Base-by-base conservation (phyloP, 2,888 invertebrate genomes). In the Spicauda simplicius region DNA sequence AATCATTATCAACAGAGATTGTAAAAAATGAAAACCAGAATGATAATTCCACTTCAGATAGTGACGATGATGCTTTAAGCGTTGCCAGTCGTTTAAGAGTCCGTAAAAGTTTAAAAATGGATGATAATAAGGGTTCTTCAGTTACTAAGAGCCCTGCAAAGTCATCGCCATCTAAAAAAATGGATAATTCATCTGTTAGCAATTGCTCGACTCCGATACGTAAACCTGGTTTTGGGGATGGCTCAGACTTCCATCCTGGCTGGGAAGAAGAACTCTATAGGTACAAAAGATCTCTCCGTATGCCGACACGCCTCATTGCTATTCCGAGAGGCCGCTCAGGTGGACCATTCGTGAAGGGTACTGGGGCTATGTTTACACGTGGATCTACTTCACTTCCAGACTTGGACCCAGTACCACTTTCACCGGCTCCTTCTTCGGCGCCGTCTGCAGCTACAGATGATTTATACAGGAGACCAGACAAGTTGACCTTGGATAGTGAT, bases 231-330 rank as follows among this genome's bases (percentile, higher is more conserved):
- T 95, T 95, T 79, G 96, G 96, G 4, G 95, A 95, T 81, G 96
- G 96, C 41, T 95, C 95, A 53, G 95, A 95, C 79, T 96, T 96
- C 78, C 94, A 95, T 74, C 96, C 97, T 0, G 96, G 97, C 0
- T 97, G 97, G 97, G 97, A 97, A 86, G 96, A 97, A 80, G 97
- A 97, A 79, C 94, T 97, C 18, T 97, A 96, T 78, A 95, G 95
- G 76, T 97, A 96, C 80, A 97, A 97, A 83, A 94, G 96, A 74
- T 96, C 97, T 0, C 87, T 97, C 18, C 95, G 97, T 75, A 97
- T 97, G 95, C 97, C 97, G 1, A 94, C 96, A 45, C 95, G 96
- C 75, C 91, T 97, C 61, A 97, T 97, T 74, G 96, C 96, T 50
- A 96, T 97, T 66, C 96, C 96, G 41, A 94, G 96, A 73, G 96